Evolutionary conservation across 2,113 vertebrate species (phyloP).

Genomic region (Carassius gibelio): DNA sequence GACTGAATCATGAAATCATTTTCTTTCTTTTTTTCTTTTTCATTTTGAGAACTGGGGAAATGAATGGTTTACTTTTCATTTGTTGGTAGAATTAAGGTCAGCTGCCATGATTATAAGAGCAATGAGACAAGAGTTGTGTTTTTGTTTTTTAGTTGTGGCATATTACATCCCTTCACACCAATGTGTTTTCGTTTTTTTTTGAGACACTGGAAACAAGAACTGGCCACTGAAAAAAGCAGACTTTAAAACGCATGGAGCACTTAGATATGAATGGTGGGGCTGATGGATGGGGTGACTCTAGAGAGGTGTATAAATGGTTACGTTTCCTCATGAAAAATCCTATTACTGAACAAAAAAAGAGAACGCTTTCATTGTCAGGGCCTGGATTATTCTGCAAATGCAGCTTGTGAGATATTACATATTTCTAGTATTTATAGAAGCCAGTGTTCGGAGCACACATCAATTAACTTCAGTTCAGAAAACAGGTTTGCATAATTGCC

Average conservation of each 20-base stretch:
- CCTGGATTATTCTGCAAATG: slow-evolving; percentile 14
- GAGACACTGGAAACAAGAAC: slow-evolving; percentile 31
- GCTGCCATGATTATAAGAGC: slow-evolving; percentile 34
- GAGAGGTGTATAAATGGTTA: slow-evolving; percentile 37
- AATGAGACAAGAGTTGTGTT: slow-evolving; percentile 10
- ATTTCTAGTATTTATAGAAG: slow-evolving; percentile 6
- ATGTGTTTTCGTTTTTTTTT: slow-evolving; percentile 42
- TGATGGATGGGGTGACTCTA: slow-evolving; percentile 26
- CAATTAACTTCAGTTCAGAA: slow-evolving; percentile 3
- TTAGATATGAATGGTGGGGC: slow-evolving; percentile 37
- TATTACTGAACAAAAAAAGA: slow-evolving; percentile 18
- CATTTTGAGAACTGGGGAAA: slow-evolving; percentile 65
- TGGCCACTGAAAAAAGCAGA: slow-evolving; percentile 31
- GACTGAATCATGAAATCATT: slow-evolving; percentile 92
- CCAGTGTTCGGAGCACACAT: neutral
- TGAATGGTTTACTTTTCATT: slow-evolving; percentile 68
- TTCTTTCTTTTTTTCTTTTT: slow-evolving; percentile 68
- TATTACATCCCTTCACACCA: slow-evolving; percentile 37
- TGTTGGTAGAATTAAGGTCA: slow-evolving; percentile 46
- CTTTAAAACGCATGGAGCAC: slow-evolving; percentile 48
- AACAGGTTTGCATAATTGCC: slow-evolving; percentile 18
- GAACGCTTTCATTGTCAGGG: slow-evolving; percentile 18
- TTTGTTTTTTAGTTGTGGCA: slow-evolving; percentile 38
- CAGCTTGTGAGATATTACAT: neutral
- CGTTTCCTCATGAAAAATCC: slow-evolving; percentile 34